A percentile compares a stretch with the other conserved stretches of the same genome.
phyloP scores from a whole-genome alignment of 2,888 invertebrate genomes.

The Tholera decimalis region DNA sequence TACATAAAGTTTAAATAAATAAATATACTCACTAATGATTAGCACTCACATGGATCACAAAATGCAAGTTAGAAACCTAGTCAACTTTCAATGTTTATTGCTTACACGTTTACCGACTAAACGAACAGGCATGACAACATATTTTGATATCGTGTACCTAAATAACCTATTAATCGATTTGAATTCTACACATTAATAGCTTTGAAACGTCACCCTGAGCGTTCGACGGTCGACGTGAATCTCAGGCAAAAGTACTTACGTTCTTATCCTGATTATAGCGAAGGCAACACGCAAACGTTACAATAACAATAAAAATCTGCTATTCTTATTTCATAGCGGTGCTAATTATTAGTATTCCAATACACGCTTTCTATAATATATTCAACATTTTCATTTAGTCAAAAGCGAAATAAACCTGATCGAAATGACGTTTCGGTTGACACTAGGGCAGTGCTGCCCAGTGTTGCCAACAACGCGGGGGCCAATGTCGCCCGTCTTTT shows the following conservation, averaged over 20 bases:
- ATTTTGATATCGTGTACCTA: conserved; percentile 40
- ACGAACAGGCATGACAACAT: conserved; percentile 20
- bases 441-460: too few relatives aligned
- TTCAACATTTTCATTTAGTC: conserved; percentile 48
- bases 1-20: too few relatives aligned
- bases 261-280: conserved; percentile 43
- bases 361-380: conserved; percentile 45
- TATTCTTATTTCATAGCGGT: conserved; percentile 61
- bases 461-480: too few relatives aligned
- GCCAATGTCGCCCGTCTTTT: too few relatives aligned
- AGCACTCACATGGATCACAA: conserved; percentile 31
- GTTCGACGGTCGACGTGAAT: conserved; percentile 63
- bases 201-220: conserved; percentile 76
- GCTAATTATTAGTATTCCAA: conserved; percentile 21
- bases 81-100: conserved; percentile 14
- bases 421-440: conserved; percentile 52
- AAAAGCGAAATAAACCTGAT: conserved; percentile 46
- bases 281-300: conserved; percentile 33
- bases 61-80: conserved; percentile 5
- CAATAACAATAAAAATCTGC: conserved; percentile 35
- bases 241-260: conserved; percentile 67
- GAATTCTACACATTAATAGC: conserved; percentile 51
- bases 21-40: conserved; percentile 26
- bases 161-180: conserved; percentile 56
- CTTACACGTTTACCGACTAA: conserved; percentile 20